Conservation (phyloP, 2,888 invertebrate genomes). For the Machimus rusticus region DNA sequence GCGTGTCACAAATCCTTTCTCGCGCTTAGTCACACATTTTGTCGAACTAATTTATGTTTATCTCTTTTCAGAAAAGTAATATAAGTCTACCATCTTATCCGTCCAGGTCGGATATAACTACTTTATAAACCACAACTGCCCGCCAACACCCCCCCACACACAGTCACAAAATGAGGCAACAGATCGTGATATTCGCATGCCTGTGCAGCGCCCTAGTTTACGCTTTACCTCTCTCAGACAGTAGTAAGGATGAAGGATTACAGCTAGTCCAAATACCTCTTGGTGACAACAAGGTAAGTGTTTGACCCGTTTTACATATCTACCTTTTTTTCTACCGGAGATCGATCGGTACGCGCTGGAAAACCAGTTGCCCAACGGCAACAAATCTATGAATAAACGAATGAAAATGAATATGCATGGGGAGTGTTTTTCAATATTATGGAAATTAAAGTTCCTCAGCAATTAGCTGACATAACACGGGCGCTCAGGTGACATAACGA, state of each 20-base stretch:
- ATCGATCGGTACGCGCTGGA: background rate
- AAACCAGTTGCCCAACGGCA: background rate
- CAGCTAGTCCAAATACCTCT: slow-evolving; percentile 62
- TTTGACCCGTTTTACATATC: background rate
- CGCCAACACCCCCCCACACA: background rate
- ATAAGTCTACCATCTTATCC: background rate
- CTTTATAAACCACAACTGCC: background rate
- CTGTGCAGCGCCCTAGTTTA: slow-evolving; percentile 55
- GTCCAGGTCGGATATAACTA: background rate
- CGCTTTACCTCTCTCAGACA: slow-evolving; percentile 58
- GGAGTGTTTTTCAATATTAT: background rate
- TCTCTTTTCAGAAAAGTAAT: slow-evolving; percentile 1
- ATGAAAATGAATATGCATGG: background rate
- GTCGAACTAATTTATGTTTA: background rate
- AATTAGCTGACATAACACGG: background rate
- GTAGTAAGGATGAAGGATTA: slow-evolving; percentile 55
- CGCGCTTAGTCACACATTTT: background rate
- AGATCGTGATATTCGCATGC: slow-evolving; percentile 53
- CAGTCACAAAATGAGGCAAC: slow-evolving; percentile 54
- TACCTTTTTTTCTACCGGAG: background rate
- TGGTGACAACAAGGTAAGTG: slow-evolving; percentile 61
- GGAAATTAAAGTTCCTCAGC: background rate
- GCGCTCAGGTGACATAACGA: background rate
- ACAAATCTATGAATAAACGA: background rate
- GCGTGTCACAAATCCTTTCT: background rate